phyloP scores from a whole-genome alignment of 1,140 invertebrate species.

The Centruroides sculpturatus region DNA sequence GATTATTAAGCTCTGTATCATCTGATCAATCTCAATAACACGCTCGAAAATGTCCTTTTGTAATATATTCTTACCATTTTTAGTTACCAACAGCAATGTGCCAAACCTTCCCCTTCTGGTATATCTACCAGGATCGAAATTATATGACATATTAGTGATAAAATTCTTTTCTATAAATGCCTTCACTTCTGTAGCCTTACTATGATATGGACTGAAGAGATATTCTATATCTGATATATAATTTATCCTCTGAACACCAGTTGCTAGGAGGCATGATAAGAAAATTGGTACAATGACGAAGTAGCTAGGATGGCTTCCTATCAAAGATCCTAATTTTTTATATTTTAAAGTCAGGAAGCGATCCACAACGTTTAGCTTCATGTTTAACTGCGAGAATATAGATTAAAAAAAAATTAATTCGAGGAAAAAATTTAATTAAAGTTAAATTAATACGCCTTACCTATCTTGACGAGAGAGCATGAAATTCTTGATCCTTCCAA shows the following conservation, averaged over 20 bases:
- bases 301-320: slow-evolving; percentile 67
- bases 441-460: too few relatives aligned
- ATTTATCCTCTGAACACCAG: slow-evolving; percentile 65
- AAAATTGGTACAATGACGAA: slow-evolving; percentile 73
- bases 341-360: slow-evolving; percentile 44
- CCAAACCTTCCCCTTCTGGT: slow-evolving; percentile 76
- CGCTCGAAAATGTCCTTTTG: slow-evolving; percentile 60
- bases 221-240: slow-evolving; percentile 86
- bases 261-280: slow-evolving; percentile 59
- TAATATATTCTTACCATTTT: slow-evolving; percentile 60
- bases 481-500: too few relatives aligned
- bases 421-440: too few relatives aligned
- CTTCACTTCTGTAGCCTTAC: slow-evolving; percentile 51
- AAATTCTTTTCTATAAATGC: slow-evolving; percentile 47
- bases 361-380: slow-evolving; percentile 19
- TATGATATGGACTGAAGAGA: slow-evolving; percentile 74
- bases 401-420: too few relatives aligned
- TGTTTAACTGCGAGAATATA: neutral
- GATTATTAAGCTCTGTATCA: slow-evolving; percentile 58
- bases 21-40: slow-evolving; percentile 50
- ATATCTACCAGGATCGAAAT: slow-evolving; percentile 33
- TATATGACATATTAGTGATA: slow-evolving; percentile 12
- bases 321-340: slow-evolving; percentile 57
- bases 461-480: too few relatives aligned
- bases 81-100: slow-evolving; percentile 62